Evolutionary conservation across 2,113 vertebrate genomes (phyloP).

Genomic region (Anser cygnoides): DNA sequence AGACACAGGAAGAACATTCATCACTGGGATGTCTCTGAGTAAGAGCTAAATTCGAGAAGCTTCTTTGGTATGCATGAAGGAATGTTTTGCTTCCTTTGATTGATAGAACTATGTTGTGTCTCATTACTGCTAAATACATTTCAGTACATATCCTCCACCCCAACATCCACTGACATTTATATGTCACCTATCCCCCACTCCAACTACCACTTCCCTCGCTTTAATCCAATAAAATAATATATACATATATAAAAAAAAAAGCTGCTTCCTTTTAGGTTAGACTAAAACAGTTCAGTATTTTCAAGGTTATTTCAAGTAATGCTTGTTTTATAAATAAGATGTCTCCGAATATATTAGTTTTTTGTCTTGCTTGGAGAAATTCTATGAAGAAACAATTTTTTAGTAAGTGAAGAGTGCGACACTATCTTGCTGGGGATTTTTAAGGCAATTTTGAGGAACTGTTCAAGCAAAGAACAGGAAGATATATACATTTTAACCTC

Average conservation of each 20-base stretch:
- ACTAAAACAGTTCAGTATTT: background rate
- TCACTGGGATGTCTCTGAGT: background rate
- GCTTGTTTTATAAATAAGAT: background rate
- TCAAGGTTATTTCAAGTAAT: background rate
- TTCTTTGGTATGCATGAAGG: rapidly evolving
- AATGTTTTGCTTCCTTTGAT: background rate
- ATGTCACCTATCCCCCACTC: rapidly evolving
- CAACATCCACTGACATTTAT: rapidly evolving
- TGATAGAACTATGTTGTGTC: background rate
- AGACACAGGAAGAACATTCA: background rate
- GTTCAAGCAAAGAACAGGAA: background rate
- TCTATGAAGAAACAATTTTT: background rate
- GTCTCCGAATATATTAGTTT: background rate
- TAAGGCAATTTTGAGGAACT: background rate
- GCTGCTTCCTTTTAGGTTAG: background rate
- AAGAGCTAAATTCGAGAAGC: background rate
- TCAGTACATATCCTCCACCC: background rate
- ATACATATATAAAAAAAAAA: too few relatives aligned
- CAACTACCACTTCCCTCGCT: background rate
- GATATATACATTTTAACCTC: background rate
- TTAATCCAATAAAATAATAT: background rate
- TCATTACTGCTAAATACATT: background rate
- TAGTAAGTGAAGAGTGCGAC: background rate
- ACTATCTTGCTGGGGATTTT: background rate
- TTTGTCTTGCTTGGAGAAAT: background rate